phyloP scores from a whole-genome alignment of 2,888 invertebrate genomes.

The Himalopsyche japonica region DNA sequence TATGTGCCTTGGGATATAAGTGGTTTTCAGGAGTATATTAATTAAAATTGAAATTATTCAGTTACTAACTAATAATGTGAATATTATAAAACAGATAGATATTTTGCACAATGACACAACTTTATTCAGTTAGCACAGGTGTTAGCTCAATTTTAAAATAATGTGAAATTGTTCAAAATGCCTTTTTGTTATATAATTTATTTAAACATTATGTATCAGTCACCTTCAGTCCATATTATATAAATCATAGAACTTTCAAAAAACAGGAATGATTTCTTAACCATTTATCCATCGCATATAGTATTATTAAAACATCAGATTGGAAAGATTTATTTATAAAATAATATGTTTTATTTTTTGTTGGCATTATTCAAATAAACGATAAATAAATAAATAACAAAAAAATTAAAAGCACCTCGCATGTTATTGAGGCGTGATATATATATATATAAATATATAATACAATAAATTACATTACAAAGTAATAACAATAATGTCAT shows the following conservation, averaged over 20 bases:
- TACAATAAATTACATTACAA: constrained; percentile 39
- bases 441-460: constrained; percentile 23
- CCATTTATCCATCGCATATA: not conserved
- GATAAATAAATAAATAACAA: constrained; percentile 39
- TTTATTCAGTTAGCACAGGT: not conserved
- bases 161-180: constrained; percentile 3
- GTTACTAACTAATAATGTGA: not conserved
- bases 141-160: not conserved
- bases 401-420: constrained; percentile 26
- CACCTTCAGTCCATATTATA: not conserved
- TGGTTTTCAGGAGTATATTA: not conserved
- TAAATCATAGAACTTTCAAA: not conserved
- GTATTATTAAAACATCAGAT: constrained; percentile 31
- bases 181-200: not conserved
- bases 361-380: constrained; percentile 33
- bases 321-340: constrained; percentile 40
- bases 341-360: constrained; percentile 39
- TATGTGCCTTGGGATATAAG: not conserved
- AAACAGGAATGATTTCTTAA: not conserved
- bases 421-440: constrained; percentile 17
- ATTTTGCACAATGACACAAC: not conserved
- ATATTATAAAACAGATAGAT: not conserved
- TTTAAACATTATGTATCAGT: not conserved
- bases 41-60: not conserved
- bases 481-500: constrained; percentile 37